Percentiles rank a stretch among this genome's conserved stretches.
Conservation (phyloP, 2,113 vertebrate genomes). For the Passer montanus region DNA sequence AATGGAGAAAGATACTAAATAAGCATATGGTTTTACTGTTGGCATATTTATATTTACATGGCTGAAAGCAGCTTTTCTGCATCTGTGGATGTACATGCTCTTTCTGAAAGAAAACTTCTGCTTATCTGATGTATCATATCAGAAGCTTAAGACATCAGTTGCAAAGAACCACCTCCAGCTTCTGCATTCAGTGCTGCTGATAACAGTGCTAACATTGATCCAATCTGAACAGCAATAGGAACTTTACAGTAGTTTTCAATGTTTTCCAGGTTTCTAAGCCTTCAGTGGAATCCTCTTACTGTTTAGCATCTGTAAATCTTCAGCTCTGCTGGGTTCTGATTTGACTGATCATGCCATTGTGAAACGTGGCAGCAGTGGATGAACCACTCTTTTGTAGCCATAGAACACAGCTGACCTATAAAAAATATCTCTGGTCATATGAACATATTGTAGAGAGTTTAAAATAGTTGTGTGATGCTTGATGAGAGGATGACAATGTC, state of each 20-base stretch:
- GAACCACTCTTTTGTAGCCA: not conserved
- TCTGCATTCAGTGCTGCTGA: not conserved
- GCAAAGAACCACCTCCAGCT: not conserved
- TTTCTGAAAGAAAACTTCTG: not conserved
- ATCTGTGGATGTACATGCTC: not conserved
- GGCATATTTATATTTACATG: not conserved
- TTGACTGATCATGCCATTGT: not conserved
- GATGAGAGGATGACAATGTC: constrained; percentile 1
- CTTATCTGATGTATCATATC: not conserved
- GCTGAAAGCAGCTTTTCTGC: not conserved
- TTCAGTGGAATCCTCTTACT: not conserved
- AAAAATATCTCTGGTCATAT: not conserved
- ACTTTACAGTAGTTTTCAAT: not conserved
- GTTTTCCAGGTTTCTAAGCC: not conserved
- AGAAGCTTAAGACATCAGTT: not conserved
- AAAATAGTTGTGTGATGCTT: not conserved
- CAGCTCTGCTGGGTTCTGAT: not conserved
- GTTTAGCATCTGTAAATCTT: not conserved
- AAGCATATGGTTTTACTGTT: not conserved
- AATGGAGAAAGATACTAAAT: not conserved
- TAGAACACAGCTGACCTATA: constrained; percentile 29
- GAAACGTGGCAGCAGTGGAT: not conserved
- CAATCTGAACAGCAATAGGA: not conserved
- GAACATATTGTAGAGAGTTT: not conserved
- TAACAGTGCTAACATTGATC: not conserved